These are phyloP conservation scores for Enhydra lutris DNA, from an alignment of 2,113 vertebrate species.

Conservation along the genomic window DNA sequence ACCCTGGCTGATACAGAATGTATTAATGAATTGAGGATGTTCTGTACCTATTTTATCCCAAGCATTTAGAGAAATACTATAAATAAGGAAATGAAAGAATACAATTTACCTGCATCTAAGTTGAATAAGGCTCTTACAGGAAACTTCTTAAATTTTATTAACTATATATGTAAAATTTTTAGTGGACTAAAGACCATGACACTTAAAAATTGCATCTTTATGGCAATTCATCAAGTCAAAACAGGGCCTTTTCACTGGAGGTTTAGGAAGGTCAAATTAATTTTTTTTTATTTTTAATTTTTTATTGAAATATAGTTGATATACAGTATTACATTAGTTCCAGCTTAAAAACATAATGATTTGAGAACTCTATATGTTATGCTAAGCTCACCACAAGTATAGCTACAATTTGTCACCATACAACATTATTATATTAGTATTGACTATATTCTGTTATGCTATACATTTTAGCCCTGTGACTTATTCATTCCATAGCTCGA, in stretches of 20 bases:
- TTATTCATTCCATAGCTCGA: neutral
- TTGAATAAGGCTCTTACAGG: neutral
- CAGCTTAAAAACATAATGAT: neutral
- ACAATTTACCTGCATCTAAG: neutral
- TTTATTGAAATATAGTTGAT: neutral
- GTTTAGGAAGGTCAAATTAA: neutral
- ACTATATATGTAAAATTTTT: neutral
- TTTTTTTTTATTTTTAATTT: neutral
- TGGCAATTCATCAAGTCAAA: conserved; percentile 6
- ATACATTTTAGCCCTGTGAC: neutral
- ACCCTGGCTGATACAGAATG: neutral
- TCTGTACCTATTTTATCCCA: neutral
- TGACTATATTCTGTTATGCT: neutral
- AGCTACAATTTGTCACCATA: neutral
- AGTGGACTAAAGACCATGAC: neutral
- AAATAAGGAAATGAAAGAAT: conserved; percentile 36
- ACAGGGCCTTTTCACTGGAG: neutral
- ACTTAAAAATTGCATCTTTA: conserved; percentile 28
- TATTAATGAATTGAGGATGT: neutral
- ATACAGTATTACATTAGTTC: neutral
- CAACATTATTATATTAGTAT: neutral
- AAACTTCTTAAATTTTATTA: neutral
- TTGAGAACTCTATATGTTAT: neutral
- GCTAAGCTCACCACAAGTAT: neutral
- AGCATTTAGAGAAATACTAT: neutral